Evolutionary conservation across 2,888 invertebrate species (phyloP).

Genomic region (Drosophila tripunctata): DNA sequence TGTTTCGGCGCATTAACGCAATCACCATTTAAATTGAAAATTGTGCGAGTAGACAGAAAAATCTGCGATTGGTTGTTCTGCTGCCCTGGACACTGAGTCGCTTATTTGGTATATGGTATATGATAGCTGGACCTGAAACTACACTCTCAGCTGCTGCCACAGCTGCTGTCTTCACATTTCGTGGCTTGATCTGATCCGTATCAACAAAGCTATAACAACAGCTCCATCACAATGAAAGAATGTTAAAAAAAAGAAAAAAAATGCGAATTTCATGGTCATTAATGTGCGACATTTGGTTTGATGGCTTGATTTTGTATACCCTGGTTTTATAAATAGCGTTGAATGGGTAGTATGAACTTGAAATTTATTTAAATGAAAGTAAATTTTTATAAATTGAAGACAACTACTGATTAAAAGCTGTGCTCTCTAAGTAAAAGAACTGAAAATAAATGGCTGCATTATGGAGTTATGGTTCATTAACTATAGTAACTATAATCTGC

Average conservation of each 20-base stretch:
- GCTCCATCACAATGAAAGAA: background rate
- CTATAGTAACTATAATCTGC: too few species aligned
- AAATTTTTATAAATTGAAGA: too few species aligned
- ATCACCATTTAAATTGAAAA: conserved; percentile 72
- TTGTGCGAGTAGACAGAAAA: conserved; percentile 41
- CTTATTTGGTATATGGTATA: background rate
- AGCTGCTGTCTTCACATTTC: conserved; percentile 50
- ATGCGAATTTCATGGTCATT: conserved; percentile 50
- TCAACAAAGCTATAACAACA: conserved; percentile 29
- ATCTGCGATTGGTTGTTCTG: conserved; percentile 26
- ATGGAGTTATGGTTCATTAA: too few species aligned
- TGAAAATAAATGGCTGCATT: too few species aligned
- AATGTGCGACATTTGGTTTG: conserved; percentile 55
- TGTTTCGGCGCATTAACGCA: conserved; percentile 62
- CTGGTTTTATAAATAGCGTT: background rate
- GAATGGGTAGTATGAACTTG: background rate
- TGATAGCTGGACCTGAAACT: background rate
- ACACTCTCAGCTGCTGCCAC: conserved; percentile 9
- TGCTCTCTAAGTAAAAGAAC: too few species aligned
- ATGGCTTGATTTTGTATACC: conserved; percentile 26
- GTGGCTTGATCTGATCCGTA: conserved; percentile 36
- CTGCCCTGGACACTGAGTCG: background rate
- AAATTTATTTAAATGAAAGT: too few species aligned
- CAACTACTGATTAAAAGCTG: too few species aligned
- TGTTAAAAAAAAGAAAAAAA: conserved; percentile 22